phyloP scores from a whole-genome alignment of 1,140 invertebrate species.

The Diuraphis noxia region DNA sequence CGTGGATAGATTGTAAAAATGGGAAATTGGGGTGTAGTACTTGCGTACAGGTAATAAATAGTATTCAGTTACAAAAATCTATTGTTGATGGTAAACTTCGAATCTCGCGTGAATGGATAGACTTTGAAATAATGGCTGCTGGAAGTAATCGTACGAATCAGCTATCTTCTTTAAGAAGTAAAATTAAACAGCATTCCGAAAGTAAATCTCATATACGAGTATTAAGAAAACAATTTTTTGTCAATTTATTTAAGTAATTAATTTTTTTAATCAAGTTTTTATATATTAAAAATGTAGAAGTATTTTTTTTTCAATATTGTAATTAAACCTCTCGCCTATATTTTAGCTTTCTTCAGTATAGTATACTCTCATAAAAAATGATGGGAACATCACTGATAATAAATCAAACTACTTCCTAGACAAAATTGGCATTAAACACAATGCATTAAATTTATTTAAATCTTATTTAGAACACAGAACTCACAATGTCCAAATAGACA shows the following conservation, averaged over 20 bases:
- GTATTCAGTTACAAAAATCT: constrained; percentile 7
- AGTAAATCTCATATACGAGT: background rate
- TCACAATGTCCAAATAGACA: constrained; percentile 7
- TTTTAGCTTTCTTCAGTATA: no score
- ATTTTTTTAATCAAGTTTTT: no score
- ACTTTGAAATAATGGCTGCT: constrained; percentile 35
- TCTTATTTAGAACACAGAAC: background rate
- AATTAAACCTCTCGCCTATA: no score
- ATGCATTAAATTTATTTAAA: constrained; percentile 1
- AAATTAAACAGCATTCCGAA: constrained; percentile 35
- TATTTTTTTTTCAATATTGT: no score
- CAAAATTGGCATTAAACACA: background rate
- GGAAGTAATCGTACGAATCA: no score
- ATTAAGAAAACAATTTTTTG: no score
- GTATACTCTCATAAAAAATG: no score
- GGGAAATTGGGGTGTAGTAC: constrained; percentile 10
- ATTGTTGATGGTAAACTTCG: constrained; percentile 1
- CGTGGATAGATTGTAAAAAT: background rate
- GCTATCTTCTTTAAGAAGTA: constrained; percentile 34
- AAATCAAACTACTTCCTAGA: background rate
- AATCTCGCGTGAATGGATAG: background rate
- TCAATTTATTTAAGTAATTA: no score
- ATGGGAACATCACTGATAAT: no score
- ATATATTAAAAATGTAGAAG: no score
- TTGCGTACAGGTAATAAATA: background rate